Conservation (phyloP, 2,888 invertebrate genomes). For the Eulithis prunata region DNA sequence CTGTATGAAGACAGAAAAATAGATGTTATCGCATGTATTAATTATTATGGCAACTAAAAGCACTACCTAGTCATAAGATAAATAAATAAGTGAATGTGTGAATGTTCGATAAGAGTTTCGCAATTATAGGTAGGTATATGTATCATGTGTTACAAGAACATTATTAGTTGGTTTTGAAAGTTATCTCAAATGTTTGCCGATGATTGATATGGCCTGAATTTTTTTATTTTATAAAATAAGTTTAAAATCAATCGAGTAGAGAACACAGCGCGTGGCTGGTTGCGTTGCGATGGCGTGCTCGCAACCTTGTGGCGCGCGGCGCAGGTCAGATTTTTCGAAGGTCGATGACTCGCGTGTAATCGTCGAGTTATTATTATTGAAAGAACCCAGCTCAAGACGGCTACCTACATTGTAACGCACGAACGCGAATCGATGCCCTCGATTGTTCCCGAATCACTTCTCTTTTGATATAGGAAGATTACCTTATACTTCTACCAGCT, state of each 20-base stretch:
- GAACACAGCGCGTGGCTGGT: constrained; percentile 33
- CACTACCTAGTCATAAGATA: constrained; percentile 47
- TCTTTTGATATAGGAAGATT: constrained; percentile 4
- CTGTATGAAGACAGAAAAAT: constrained; percentile 53
- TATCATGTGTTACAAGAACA: constrained; percentile 16
- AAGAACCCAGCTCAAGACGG: constrained; percentile 51
- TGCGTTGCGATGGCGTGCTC: constrained; percentile 46
- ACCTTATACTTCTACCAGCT: too few species aligned
- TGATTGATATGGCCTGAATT: neutral
- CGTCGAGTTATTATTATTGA: constrained; percentile 77
- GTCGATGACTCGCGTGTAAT: constrained; percentile 81
- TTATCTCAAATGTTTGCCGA: constrained; percentile 1
- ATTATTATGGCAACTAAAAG: neutral
- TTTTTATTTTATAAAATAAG: constrained; percentile 10
- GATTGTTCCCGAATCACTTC: constrained; percentile 38
- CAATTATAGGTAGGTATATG: constrained; percentile 31
- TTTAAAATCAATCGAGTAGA: constrained; percentile 40
- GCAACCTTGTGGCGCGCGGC: constrained; percentile 77
- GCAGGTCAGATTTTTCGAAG: constrained; percentile 84
- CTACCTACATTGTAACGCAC: constrained; percentile 46
- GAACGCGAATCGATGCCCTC: constrained; percentile 49
- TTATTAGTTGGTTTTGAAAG: neutral
- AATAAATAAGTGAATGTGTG: constrained; percentile 58
- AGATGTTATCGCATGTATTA: constrained; percentile 39
- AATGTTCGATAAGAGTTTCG: constrained; percentile 64